A percentile compares a stretch with the other conserved stretches of the same genome.
These are phyloP conservation scores for Dunckerocampus dactyliophorus DNA, from an alignment of 2,113 vertebrate species.

Conservation along the genomic window DNA sequence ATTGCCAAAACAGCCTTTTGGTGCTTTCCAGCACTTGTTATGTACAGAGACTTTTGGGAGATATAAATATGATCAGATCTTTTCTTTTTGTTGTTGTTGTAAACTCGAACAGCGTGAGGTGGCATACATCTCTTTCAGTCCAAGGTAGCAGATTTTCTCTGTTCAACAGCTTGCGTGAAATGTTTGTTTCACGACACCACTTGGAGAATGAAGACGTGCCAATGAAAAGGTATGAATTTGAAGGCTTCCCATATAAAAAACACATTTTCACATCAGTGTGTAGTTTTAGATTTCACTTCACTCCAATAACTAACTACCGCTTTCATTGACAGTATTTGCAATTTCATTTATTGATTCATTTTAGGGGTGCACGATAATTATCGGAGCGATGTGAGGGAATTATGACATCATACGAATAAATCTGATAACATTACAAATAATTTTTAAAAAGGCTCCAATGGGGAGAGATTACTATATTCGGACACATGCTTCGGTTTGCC, in stretches of 20 bases:
- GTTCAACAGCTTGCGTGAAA: conserved; percentile 6
- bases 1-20: conserved; percentile 27
- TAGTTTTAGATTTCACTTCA: neutral
- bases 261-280: neutral
- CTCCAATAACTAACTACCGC: too few relatives aligned
- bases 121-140: conserved; percentile 22
- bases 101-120: conserved; percentile 21
- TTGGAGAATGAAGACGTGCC: neutral
- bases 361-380: too few relatives aligned
- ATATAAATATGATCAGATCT: conserved; percentile 14
- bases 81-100: neutral
- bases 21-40: conserved; percentile 33
- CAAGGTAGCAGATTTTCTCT: conserved; percentile 17
- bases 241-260: neutral
- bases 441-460: too few relatives aligned
- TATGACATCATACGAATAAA: too few relatives aligned
- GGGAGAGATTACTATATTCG: too few relatives aligned
- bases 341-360: too few relatives aligned
- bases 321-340: too few relatives aligned
- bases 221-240: neutral
- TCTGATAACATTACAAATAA: too few relatives aligned
- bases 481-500: too few relatives aligned
- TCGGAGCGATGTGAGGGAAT: too few relatives aligned
- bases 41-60: conserved; percentile 21
- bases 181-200: neutral